phyloP scores from a whole-genome alignment of 1,140 invertebrate species.

The Oscheius sp. region DNA sequence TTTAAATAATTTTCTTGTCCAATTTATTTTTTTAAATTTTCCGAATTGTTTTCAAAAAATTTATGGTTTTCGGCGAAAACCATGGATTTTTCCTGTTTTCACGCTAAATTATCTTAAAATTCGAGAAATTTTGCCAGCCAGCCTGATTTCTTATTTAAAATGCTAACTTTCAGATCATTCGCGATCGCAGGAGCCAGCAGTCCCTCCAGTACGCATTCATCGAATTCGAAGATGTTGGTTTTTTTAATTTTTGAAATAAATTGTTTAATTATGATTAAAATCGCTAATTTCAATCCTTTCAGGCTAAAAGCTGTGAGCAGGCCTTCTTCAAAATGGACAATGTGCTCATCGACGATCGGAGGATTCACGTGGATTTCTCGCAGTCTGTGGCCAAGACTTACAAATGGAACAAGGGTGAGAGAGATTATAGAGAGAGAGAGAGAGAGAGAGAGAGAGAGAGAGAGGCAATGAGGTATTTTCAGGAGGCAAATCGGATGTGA shows the following conservation, averaged over 20 bases:
- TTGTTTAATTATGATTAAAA: constrained; percentile 33
- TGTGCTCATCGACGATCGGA: constrained; percentile 93
- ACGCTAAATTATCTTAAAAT: neutral
- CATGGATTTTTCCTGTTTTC: neutral
- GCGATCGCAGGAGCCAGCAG: constrained; percentile 85
- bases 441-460: no score
- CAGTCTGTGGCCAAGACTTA: constrained; percentile 76
- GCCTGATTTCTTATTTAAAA: neutral
- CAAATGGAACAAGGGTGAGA: constrained; percentile 46
- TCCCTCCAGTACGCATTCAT: constrained; percentile 99
- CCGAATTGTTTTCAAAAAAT: neutral
- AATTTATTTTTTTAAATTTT: no score
- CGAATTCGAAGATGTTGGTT: constrained; percentile 82
- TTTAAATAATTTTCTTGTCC: no score
- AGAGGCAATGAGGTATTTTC: no score
- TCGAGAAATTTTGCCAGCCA: neutral
- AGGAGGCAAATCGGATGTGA: neutral
- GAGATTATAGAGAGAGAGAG: neutral
- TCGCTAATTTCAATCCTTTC: constrained; percentile 32
- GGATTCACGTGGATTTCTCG: constrained; percentile 99
- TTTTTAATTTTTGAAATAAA: neutral
- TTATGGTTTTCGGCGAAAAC: no score
- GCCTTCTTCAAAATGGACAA: constrained; percentile 99
- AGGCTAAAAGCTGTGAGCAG: constrained; percentile 84
- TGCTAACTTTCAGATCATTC: constrained; percentile 69